These are phyloP conservation scores for Scomberomorus guttatus DNA, from an alignment of 2,797 vertebrate species.

Conservation along the genomic window DNA sequence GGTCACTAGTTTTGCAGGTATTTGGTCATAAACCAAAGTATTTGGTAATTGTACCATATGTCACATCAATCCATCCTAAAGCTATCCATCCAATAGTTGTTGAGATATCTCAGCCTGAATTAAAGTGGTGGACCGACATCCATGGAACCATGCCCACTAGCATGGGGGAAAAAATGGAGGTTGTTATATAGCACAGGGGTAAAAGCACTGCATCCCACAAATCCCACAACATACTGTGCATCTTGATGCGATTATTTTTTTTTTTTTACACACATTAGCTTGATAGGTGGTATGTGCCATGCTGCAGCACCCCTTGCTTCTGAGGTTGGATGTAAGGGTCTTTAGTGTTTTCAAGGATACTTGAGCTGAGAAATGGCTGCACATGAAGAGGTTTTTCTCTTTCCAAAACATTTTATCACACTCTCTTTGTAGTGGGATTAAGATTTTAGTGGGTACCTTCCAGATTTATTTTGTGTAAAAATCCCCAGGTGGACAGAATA, in stretches of 20 bases:
- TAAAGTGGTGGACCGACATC: background rate
- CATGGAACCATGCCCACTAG: no score
- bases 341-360: slow-evolving; percentile 35
- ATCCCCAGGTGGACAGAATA: slow-evolving; percentile 25
- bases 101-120: background rate
- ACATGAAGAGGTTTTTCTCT: slow-evolving; percentile 28
- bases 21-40: no score
- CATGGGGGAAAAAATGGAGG: no score
- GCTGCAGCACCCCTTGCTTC: slow-evolving; percentile 17
- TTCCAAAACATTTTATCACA: slow-evolving; percentile 27
- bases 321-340: background rate
- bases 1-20: no score
- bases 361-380: slow-evolving; percentile 36
- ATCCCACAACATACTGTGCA: no score
- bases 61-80: no score
- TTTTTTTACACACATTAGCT: slow-evolving; percentile 11
- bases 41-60: no score
- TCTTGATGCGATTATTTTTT: no score
- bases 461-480: slow-evolving; percentile 28
- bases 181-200: background rate
- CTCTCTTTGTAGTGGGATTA: slow-evolving; percentile 34
- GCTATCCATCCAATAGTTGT: background rate
- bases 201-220: background rate
- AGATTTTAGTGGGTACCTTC: slow-evolving; percentile 26
- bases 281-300: background rate